Base-by-base conservation (phyloP, 2,113 vertebrate genomes). In the Pangasianodon gigas region DNA sequence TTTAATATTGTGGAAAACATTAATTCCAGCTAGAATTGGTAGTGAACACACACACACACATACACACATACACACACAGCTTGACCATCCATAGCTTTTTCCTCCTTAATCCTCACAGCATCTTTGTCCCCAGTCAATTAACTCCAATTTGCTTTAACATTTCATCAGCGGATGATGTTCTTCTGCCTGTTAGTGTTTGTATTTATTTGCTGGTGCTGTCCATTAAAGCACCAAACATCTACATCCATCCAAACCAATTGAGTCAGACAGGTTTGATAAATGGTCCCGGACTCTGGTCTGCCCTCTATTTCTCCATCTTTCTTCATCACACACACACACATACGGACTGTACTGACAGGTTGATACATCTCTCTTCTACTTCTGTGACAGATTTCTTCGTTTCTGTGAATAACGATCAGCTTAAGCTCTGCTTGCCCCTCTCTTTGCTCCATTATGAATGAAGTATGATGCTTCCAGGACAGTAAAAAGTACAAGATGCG, bases 221-320 rank as follows among this genome's bases (percentile, higher is more conserved):
- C 44, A 48, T 2, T 48, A 11, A 79, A 79, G 24, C 46, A 46
- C 19, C 71, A 75, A 24, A 75, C 37, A 8, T 75, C 41, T 44
- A 24, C 69, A 2, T 74, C 69, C 69, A 74, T 19, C 32, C n/a
- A 74, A 74, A 74, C 69, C 19, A 19, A 46, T 24, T 46, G 8
- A 75, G 46, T 75, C 71, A 75, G 71, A 41, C 69, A 75, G 71
- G 71, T 24, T 44, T 77, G 21, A 77, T 51, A 80, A 80, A 80
- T n/a, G 24, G 10, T 51, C 13, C 48, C 48, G 8, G 29, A n/a
- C 24, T 51, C 11, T 80, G 21, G 24, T 13, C 46, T 79, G 24
- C 51, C 79, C 79, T 81, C 48, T 80, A 29, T 81, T 32, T 54
- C 26, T 81, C 5, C 8, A 10, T n/a, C 26, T 81, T 18, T 81